Conservation (phyloP, 2,113 vertebrate species). For the Polypterus bichir region DNA sequence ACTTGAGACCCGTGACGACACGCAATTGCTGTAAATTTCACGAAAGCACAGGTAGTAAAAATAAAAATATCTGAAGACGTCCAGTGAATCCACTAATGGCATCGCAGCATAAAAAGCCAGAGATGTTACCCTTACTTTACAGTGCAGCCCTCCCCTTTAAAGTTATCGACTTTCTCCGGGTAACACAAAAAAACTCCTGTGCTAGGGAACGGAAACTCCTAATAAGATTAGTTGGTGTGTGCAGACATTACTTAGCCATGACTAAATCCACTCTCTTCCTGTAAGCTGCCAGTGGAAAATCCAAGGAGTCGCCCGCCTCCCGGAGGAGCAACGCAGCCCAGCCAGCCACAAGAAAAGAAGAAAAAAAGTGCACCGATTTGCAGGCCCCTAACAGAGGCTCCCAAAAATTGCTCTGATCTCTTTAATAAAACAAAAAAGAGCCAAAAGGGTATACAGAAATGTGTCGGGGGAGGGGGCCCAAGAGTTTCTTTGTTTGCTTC, state of each 20-base stretch:
- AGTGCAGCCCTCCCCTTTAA: constrained; percentile 2
- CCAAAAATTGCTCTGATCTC: no score
- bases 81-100: no score
- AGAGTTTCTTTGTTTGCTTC: constrained; percentile 90
- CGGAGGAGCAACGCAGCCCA: no score
- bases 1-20: no score
- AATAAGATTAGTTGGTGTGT: constrained; percentile 93
- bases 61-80: no score
- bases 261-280: constrained; percentile 89
- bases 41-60: no score
- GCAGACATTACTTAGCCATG: constrained; percentile 92
- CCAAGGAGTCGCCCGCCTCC: constrained; percentile 45
- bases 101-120: constrained; percentile 2
- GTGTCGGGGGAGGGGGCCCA: constrained; percentile 33
- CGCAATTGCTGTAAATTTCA: no score
- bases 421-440: no score
- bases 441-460: no score
- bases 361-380: no score
- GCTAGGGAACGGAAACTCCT: constrained; percentile 86
- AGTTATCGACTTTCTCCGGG: constrained; percentile 35
- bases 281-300: constrained; percentile 74
- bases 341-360: no score
- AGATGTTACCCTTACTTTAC: constrained; percentile 8
- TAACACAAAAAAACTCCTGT: constrained; percentile 79
- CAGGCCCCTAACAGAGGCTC: no score